These are phyloP conservation scores for Callorhinus ursinus DNA, from an alignment of 2,113 vertebrate genomes.

Conservation along the genomic window DNA sequence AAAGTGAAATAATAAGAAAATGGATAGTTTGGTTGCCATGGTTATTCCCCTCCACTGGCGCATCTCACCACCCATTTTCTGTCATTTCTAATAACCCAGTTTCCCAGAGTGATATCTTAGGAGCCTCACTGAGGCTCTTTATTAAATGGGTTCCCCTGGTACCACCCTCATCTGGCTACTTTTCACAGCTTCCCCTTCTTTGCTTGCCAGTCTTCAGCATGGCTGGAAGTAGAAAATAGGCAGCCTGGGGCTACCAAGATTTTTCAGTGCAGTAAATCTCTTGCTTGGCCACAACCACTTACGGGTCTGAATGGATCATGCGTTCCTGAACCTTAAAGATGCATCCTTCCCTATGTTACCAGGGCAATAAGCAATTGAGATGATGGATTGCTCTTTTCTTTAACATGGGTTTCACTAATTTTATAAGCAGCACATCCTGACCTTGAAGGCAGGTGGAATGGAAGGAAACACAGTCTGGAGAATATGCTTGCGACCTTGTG, in stretches of 20 bases:
- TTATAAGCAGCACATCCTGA: neutral
- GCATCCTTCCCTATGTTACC: neutral
- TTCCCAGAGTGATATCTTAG: neutral
- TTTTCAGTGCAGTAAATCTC: neutral
- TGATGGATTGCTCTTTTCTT: neutral
- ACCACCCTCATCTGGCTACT: neutral
- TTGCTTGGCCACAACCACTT: neutral
- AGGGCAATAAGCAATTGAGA: neutral
- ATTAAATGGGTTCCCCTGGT: neutral
- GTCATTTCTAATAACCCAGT: neutral
- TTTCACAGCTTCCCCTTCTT: neutral
- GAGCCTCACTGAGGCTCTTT: neutral
- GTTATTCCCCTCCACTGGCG: neutral
- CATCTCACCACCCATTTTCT: neutral
- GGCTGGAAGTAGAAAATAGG: neutral
- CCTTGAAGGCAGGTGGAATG: neutral
- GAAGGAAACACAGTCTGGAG: neutral
- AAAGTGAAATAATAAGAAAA: constrained; percentile 51
- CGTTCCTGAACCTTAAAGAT: neutral
- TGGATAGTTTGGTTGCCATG: constrained; percentile 24
- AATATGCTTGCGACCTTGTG: neutral
- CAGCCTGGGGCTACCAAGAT: neutral
- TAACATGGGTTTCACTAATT: neutral
- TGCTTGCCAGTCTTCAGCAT: neutral
- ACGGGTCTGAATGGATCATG: neutral